Base-by-base conservation (phyloP, 2,797 vertebrate genomes). In the Ctenopoma multispine region DNA sequence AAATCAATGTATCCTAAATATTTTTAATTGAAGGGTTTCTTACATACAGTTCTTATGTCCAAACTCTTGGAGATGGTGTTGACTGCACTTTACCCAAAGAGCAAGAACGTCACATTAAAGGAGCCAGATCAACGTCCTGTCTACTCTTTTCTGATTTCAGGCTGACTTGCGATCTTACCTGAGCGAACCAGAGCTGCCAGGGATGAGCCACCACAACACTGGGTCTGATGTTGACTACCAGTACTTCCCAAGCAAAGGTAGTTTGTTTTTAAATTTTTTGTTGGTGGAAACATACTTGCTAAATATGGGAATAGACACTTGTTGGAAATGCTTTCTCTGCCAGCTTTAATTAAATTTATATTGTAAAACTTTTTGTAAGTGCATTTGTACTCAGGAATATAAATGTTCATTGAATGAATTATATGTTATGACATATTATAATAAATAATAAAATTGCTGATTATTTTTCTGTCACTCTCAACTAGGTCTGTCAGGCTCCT, bases 121-220 rank as follows among this genome's bases (percentile, higher is more conserved):
- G 24, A 38, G n/a, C 29, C 5, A 3, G 20, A 31, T 14, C 49
- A 18, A 13, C 41, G 3, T 49, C 50, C 29, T 59, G 20, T 72
- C 27, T 43, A 3, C 50, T 36, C 10, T 40, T 7, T 23, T 34
- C 5, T 68, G 77, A 31, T 77, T 65, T 78, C 81, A 98, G 97
- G 79, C 92, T 71, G 97, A 98, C 56, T 84, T 99, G 69, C 94
- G 97, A 36, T 96, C 97, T 0, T 99, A 96, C 1, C 72, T 97
- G 76, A 99, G 97, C 70, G 97, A 98, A 84, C 97, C 97, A 5
- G 97, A 99, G 78, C 92, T 98, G 63, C 93, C 94, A 5, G 93
- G 82, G 50, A 67, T 95, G n/a, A 57, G 87, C 79, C 75, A 93
- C 90, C 78, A 87, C 81, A 83, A 82, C 93, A 4, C 67, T 49